Evolutionary conservation across 1,140 invertebrate genomes (phyloP).

Genomic region (Zophobas morio): DNA sequence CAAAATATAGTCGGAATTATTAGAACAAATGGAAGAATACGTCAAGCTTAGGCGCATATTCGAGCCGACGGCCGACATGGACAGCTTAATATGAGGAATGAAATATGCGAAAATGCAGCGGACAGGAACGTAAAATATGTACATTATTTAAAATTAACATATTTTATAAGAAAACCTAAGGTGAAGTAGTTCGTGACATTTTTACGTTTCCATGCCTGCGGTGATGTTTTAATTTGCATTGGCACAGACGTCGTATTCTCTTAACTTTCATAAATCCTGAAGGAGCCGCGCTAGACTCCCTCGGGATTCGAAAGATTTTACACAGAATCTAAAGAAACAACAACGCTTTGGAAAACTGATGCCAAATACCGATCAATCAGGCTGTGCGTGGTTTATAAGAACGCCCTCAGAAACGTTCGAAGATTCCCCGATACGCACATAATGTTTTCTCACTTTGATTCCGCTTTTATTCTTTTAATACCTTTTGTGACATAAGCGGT

Average conservation of each 20-base stretch:
- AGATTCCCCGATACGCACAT: no score
- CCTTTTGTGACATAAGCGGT: no score
- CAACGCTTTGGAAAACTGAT: background rate
- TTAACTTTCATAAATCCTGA: background rate
- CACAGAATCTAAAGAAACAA: background rate
- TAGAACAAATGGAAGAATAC: slow-evolving; percentile 22
- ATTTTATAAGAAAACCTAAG: no score
- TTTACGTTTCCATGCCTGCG: no score
- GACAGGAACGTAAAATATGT: background rate
- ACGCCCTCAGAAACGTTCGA: no score
- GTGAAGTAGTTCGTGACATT: no score
- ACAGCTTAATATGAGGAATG: background rate
- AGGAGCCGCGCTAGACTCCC: background rate
- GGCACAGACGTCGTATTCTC: background rate
- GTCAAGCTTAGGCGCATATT: slow-evolving; percentile 18
- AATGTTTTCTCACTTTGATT: no score
- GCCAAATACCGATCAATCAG: background rate
- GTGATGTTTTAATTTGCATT: background rate
- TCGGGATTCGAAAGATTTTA: background rate
- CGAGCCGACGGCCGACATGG: slow-evolving; percentile 1
- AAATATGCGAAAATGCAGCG: slow-evolving; percentile 8
- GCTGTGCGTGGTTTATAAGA: no score
- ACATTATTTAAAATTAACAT: background rate
- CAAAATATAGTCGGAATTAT: slow-evolving; percentile 23
- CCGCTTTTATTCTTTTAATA: no score